These are phyloP conservation scores for Bombus polaris DNA, from an alignment of 1,140 invertebrate genomes.

Conservation along the genomic window DNA sequence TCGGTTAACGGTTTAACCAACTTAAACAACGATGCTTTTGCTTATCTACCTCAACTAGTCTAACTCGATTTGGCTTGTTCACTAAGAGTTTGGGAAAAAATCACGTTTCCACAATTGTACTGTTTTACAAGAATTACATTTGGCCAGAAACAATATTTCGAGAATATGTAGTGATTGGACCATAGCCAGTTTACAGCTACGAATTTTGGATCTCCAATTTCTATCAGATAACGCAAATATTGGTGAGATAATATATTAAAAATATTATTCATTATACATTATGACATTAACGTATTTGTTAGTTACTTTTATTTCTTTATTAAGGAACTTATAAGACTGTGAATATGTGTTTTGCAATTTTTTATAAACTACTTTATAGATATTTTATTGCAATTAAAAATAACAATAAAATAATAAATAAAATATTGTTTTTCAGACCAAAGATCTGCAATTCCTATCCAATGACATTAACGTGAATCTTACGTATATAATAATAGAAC, in stretches of 20 bases:
- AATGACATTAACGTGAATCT: conserved; percentile 79
- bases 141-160: conserved; percentile 86
- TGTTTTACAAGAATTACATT: conserved; percentile 84
- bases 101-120: conserved; percentile 83
- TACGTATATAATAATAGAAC: conserved; percentile 83
- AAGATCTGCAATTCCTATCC: conserved; percentile 54
- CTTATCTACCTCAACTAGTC: conserved; percentile 83
- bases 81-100: neutral
- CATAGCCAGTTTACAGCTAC: conserved; percentile 76
- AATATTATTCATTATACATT: neutral
- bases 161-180: conserved; percentile 85
- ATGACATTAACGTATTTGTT: neutral
- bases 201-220: conserved; percentile 84
- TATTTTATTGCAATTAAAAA: neutral
- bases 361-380: neutral
- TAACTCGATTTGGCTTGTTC: conserved; percentile 82
- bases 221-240: conserved; percentile 78
- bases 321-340: neutral
- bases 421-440: neutral
- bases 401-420: too few species aligned
- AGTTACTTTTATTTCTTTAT: neutral
- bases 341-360: neutral
- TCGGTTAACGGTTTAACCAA: conserved; percentile 82
- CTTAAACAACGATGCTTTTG: conserved; percentile 84
- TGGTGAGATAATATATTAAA: conserved; percentile 61